Evolutionary conservation across 1,140 invertebrate species (phyloP), one percentile per base, ranked within the genome.

Genomic region (Phymorhynchus buccinoides): DNA sequence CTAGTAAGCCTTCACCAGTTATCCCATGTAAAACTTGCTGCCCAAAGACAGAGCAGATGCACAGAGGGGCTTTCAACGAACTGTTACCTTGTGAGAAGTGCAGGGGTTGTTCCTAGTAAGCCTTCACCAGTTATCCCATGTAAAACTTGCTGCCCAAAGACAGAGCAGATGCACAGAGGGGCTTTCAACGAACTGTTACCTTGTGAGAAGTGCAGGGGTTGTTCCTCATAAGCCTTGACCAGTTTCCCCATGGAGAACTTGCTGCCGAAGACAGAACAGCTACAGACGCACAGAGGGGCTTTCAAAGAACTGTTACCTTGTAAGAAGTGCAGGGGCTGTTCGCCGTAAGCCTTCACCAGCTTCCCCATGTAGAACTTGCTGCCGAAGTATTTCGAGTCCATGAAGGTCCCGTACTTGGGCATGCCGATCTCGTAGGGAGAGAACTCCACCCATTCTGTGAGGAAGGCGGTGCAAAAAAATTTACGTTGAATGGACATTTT

Each of bases 401-500:
- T 93, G 87, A 93, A 94, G 35, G 94, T 93, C 27, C 94, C 94
- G 90, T 94, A 94, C 85, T 94, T 94, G 30, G 94, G 92, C 83
- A 94, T 92, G 41, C 94, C 94, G 78, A 94, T 93, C 88, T 94
- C 94, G 88, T 92, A 94, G 0, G 94, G 94, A 12, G 93, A 92
- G 89, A 94, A 94, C 87, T 94, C 94, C 1, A 94, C 91, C 94
- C 94, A 94, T 90, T 94, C 94, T 94, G 84, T 32, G 89, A 86
- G 80, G 56, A 85, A 87, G 1, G 79, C 48, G 22, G 22, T 22
- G 48, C 9, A 12, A 52, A 52, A 22, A n/a, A n/a, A n/a, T n/a
- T n/a, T n/a, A n/a, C n/a, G n/a, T n/a, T n/a, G n/a, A n/a, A n/a
- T n/a, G n/a, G n/a, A n/a, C n/a, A n/a, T n/a, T n/a, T n/a, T n/a